These are phyloP conservation scores for Diloba caeruleocephala DNA, from an alignment of 2,888 invertebrate genomes.

Conservation along the genomic window DNA sequence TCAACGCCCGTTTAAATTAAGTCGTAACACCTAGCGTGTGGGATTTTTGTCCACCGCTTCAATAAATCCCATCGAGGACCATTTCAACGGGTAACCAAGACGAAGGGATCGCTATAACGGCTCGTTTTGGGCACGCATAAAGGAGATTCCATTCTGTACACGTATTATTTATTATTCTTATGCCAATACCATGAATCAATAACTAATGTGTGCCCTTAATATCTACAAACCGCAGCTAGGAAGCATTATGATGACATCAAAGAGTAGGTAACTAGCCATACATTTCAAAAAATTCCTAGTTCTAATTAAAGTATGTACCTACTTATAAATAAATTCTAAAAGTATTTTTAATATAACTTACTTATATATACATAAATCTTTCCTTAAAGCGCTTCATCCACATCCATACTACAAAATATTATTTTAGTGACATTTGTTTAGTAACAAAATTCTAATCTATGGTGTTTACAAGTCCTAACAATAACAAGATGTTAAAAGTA, in stretches of 20 bases:
- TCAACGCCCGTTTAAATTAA: no score
- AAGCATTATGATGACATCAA: neutral
- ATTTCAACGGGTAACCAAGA: no score
- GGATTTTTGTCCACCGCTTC: no score
- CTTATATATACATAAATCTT: constrained; percentile 5
- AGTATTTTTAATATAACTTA: constrained; percentile 14
- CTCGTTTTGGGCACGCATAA: no score
- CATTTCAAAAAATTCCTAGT: neutral
- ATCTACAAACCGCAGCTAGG: neutral
- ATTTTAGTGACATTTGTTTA: constrained; percentile 38
- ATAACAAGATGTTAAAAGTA: constrained; percentile 25
- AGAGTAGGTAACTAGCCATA: neutral
- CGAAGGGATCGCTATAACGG: no score
- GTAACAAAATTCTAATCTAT: constrained; percentile 26
- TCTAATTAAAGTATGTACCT: neutral
- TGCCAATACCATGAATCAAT: neutral
- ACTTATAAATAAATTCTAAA: constrained; percentile 1
- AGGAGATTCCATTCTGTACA: constrained; percentile 1
- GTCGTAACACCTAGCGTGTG: no score
- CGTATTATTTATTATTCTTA: constrained; percentile 3
- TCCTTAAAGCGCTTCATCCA: constrained; percentile 9
- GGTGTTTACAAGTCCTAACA: constrained; percentile 18
- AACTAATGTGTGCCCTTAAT: constrained; percentile 7
- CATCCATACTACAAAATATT: constrained; percentile 13
- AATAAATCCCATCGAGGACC: no score